Conservation (phyloP, 1,140 invertebrate species). For the Zaprionus vittiger region DNA sequence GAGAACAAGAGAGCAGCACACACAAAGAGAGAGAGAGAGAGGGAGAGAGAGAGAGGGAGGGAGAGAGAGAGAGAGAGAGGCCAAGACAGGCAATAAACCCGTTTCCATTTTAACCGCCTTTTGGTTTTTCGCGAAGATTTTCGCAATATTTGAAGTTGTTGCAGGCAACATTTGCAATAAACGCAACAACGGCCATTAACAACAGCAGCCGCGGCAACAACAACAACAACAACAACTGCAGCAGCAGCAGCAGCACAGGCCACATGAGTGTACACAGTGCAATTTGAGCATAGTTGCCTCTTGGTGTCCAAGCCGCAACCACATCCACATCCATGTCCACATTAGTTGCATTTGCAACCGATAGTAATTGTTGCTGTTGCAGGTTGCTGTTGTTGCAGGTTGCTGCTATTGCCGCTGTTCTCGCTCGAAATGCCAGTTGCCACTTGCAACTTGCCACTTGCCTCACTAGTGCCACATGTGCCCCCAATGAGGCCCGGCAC, state of each 20-base stretch:
- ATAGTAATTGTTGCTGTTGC: conserved; percentile 53
- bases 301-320: conserved; percentile 27
- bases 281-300: conserved; percentile 52
- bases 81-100: conserved; percentile 53
- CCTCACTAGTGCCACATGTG: conserved; percentile 29
- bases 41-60: conserved; percentile 21
- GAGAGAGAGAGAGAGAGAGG: conserved; percentile 18
- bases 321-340: conserved; percentile 20
- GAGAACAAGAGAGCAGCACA: neutral
- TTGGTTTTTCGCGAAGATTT: conserved; percentile 74
- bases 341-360: conserved; percentile 38
- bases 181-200: conserved; percentile 66
- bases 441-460: conserved; percentile 13
- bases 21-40: conserved; percentile 18
- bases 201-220: conserved; percentile 42
- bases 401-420: neutral
- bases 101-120: conserved; percentile 63
- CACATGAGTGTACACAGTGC: conserved; percentile 48
- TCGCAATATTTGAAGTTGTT: conserved; percentile 74
- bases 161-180: conserved; percentile 70
- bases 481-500: conserved; percentile 52
- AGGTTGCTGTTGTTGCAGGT: conserved; percentile 54
- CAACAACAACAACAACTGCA: conserved; percentile 10
- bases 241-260: neutral
- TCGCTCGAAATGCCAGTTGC: conserved; percentile 3